phyloP scores from a whole-genome alignment of 1,140 invertebrate genomes.

The Lasioglossum albipes region DNA sequence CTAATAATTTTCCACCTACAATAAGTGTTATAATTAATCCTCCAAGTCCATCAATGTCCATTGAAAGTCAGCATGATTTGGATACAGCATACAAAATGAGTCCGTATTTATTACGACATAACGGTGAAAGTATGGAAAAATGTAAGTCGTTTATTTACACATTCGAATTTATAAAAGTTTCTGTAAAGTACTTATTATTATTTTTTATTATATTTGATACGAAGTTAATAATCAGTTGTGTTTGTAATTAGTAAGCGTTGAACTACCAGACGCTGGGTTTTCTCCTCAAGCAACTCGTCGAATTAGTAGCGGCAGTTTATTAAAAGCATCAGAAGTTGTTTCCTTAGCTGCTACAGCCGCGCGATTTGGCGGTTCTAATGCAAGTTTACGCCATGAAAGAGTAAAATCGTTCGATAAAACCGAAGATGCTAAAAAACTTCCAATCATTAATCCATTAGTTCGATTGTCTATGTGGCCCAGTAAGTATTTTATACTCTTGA shows the following conservation, averaged over 20 bases:
- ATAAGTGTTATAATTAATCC: conserved; percentile 77
- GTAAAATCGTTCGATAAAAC: conserved; percentile 80
- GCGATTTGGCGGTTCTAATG: conserved; percentile 76
- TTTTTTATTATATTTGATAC: neutral
- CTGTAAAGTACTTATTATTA: neutral
- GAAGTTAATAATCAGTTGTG: conserved; percentile 11
- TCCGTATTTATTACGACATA: conserved; percentile 63
- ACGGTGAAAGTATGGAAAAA: conserved; percentile 75
- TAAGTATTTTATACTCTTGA: conserved; percentile 78
- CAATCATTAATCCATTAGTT: conserved; percentile 94
- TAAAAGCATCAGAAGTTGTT: conserved; percentile 84
- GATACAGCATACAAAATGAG: conserved; percentile 59
- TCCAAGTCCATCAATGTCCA: conserved; percentile 76
- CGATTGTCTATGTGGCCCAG: conserved; percentile 92
- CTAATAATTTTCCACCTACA: conserved; percentile 71
- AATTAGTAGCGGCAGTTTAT: conserved; percentile 88
- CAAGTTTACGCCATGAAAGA: conserved; percentile 74
- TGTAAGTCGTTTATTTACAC: conserved; percentile 58
- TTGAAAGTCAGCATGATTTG: conserved; percentile 74
- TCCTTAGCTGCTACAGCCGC: conserved; percentile 82
- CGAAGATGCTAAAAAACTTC: conserved; percentile 86
- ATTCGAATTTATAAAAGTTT: conserved; percentile 6
- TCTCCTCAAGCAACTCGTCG: conserved; percentile 88
- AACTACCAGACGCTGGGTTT: conserved; percentile 75
- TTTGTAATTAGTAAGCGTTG: conserved; percentile 70